Conservation (phyloP, 2,113 vertebrate genomes). For the Prolemur simus region DNA sequence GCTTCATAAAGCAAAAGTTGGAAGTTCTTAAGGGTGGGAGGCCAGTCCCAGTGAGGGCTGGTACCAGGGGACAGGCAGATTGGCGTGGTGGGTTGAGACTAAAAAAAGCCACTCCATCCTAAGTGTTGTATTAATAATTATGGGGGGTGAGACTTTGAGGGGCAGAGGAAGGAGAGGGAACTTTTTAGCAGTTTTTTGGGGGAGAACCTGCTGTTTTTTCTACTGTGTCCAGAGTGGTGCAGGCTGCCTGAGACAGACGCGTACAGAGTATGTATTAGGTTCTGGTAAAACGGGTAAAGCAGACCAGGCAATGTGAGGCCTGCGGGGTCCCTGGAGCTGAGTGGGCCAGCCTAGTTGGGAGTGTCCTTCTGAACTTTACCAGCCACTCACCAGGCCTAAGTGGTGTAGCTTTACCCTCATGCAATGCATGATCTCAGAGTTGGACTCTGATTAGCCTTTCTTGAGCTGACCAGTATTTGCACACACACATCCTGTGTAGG, state of each 20-base stretch:
- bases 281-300: background rate
- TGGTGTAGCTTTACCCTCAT: background rate
- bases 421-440: accelerated
- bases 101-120: no score
- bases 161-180: background rate
- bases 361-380: background rate
- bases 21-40: background rate
- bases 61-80: background rate
- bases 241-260: background rate
- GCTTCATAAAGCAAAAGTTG: background rate
- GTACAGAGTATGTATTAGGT: no score
- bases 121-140: background rate
- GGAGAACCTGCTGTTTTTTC: accelerated
- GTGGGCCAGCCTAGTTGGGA: accelerated
- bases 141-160: no score
- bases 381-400: background rate
- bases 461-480: background rate
- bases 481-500: accelerated
- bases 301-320: no score
- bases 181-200: no score
- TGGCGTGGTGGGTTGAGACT: background rate
- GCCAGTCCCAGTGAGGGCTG: background rate
- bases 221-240: background rate
- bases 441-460: accelerated
- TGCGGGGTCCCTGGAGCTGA: background rate